Conservation (phyloP, 2,113 vertebrate genomes). For the Perca fluviatilis region DNA sequence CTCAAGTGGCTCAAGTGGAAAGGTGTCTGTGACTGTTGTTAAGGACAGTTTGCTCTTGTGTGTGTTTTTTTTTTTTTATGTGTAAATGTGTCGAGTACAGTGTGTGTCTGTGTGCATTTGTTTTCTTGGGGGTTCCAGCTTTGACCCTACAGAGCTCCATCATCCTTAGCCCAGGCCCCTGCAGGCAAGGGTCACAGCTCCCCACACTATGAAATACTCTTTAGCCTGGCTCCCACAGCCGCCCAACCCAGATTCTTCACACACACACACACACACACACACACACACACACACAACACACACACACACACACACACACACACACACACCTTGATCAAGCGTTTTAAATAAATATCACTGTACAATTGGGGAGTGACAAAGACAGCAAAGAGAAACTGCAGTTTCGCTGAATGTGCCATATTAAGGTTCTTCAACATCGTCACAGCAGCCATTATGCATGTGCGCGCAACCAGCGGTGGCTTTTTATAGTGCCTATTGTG, state of each 20-base stretch:
- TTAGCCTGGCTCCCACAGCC: constrained; percentile 1
- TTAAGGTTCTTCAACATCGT: neutral
- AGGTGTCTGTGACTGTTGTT: constrained; percentile 19
- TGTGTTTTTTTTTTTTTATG: neutral
- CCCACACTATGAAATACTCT: constrained; percentile 36
- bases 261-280: neutral
- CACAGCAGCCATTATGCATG: neutral
- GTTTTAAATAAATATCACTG: neutral
- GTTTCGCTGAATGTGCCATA: neutral
- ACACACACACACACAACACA: too few relatives aligned
- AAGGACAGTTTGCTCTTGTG: constrained; percentile 23
- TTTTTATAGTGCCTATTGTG: constrained; percentile 2
- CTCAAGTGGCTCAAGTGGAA: constrained; percentile 29
- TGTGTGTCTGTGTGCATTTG: neutral
- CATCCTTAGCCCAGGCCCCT: constrained; percentile 38
- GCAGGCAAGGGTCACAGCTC: constrained; percentile 49
- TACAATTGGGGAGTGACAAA: neutral
- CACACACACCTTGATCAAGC: neutral
- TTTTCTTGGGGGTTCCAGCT: constrained; percentile 25
- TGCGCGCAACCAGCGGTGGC: neutral
- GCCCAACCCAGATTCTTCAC: neutral
- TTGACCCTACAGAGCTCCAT: constrained; percentile 30
- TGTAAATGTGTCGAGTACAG: constrained; percentile 1
- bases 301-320: too few relatives aligned
- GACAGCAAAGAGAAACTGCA: neutral